Conservation (phyloP, 1,140 invertebrate genomes). For the Coboldia fuscipes region DNA sequence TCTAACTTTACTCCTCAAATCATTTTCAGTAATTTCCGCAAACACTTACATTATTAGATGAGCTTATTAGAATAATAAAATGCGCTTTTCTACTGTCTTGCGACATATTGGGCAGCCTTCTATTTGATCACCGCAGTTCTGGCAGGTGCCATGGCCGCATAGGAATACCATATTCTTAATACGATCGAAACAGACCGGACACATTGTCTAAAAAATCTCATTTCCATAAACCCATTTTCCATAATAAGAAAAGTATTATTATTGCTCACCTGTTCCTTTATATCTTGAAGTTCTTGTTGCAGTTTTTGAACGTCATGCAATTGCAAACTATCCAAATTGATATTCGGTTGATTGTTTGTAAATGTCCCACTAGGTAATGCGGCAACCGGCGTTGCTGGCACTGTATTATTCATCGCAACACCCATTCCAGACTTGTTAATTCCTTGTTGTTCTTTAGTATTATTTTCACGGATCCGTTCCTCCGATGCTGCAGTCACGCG, state of each 20-base stretch:
- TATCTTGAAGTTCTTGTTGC: conserved; percentile 89
- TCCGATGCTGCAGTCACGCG: background rate
- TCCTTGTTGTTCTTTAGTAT: conserved; percentile 3
- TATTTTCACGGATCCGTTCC: background rate
- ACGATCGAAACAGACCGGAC: conserved; percentile 90
- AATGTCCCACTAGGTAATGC: conserved; percentile 2
- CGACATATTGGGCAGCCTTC: conserved; percentile 92
- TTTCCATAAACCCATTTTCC: background rate
- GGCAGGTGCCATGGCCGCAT: conserved; percentile 92
- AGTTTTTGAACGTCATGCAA: conserved; percentile 72
- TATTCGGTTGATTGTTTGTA: conserved; percentile 14
- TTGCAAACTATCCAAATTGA: conserved; percentile 21
- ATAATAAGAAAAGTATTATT: background rate
- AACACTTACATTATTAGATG: conserved; percentile 1
- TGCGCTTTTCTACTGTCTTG: conserved; percentile 86
- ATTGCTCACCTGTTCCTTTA: conserved; percentile 77
- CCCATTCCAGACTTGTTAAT: conserved; percentile 14
- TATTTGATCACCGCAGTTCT: conserved; percentile 95
- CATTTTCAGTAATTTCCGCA: no score
- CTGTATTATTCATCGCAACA: conserved; percentile 20
- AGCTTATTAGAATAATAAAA: conserved; percentile 81
- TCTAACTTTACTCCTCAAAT: no score
- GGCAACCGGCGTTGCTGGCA: conserved; percentile 8
- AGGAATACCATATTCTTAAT: conserved; percentile 97
- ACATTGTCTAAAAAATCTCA: conserved; percentile 64